Conservation (phyloP, 2,888 invertebrate species). For the Sylvicola cinctus region DNA sequence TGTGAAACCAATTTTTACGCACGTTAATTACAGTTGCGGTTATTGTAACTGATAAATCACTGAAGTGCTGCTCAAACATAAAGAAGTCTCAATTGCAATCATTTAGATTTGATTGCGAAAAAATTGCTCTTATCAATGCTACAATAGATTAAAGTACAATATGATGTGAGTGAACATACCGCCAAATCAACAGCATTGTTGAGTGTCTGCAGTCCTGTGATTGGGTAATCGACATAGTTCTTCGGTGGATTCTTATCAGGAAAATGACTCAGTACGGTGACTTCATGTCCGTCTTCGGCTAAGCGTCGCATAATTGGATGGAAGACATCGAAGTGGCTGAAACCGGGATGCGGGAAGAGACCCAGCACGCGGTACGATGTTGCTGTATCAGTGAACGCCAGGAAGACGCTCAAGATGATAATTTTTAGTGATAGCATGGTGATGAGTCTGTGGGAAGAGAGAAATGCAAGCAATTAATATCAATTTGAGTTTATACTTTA, state of each 20-base stretch:
- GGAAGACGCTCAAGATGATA: no score
- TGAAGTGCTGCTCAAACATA: no score
- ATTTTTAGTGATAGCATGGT: no score
- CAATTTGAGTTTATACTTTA: no score
- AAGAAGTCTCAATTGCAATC: no score
- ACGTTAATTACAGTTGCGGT: no score
- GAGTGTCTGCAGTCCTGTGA: conserved; percentile 14
- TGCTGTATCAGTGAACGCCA: background rate
- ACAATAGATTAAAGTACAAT: background rate
- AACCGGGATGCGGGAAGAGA: conserved; percentile 25
- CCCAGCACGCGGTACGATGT: conserved; percentile 16
- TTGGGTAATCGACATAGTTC: conserved; percentile 19
- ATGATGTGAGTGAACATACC: conserved; percentile 11
- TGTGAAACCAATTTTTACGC: no score
- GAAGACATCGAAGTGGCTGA: conserved; percentile 28
- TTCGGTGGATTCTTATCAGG: conserved; percentile 21
- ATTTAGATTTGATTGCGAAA: no score
- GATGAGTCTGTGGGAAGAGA: no score
- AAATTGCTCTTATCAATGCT: no score
- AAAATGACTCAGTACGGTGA: conserved; percentile 28
- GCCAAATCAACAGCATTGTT: conserved; percentile 18
- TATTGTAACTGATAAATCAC: no score
- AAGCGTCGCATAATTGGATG: conserved; percentile 26
- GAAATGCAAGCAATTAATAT: no score
- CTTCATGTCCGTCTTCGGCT: conserved; percentile 27